These are phyloP conservation scores for Lagria hirta DNA, from an alignment of 2,888 invertebrate genomes.

Conservation along the genomic window DNA sequence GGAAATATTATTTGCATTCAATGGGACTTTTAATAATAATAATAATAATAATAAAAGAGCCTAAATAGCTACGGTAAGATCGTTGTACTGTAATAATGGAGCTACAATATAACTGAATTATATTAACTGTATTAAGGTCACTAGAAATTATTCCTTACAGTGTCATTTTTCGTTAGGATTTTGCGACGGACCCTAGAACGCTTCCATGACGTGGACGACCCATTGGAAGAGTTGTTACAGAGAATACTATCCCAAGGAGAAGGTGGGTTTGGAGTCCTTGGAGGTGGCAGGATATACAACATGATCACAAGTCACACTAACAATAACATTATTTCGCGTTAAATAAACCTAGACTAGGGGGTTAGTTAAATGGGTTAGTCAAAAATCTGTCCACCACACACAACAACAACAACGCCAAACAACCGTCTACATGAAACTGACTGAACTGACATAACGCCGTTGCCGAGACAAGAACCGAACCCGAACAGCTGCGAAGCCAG, in stretches of 20 bases:
- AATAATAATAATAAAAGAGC: too few species aligned
- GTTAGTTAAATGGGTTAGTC: slow-evolving; percentile 5
- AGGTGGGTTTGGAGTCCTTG: slow-evolving; percentile 55
- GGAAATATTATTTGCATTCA: too few species aligned
- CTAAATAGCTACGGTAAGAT: too few species aligned
- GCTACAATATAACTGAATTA: too few species aligned
- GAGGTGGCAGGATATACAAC: slow-evolving; percentile 58
- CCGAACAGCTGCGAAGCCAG: slow-evolving; percentile 29
- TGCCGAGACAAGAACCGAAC: too few species aligned
- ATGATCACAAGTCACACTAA: slow-evolving; percentile 40
- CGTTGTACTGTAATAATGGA: too few species aligned
- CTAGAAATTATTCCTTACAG: too few species aligned
- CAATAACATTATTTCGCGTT: slow-evolving; percentile 14
- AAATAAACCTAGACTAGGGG: too few species aligned
- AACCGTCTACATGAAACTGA: too few species aligned
- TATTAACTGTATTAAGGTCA: too few species aligned
- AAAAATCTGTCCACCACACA: not conserved
- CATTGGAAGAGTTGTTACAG: slow-evolving; percentile 33
- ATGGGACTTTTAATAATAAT: too few species aligned
- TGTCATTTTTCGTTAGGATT: slow-evolving; percentile 29
- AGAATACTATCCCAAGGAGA: slow-evolving; percentile 57
- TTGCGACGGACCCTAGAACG: slow-evolving; percentile 37
- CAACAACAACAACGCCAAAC: not conserved
- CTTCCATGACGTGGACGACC: slow-evolving; percentile 18
- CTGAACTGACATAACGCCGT: slow-evolving; percentile 31